Conservation (phyloP, 1,140 invertebrate genomes). For the Brachionus rubens region DNA sequence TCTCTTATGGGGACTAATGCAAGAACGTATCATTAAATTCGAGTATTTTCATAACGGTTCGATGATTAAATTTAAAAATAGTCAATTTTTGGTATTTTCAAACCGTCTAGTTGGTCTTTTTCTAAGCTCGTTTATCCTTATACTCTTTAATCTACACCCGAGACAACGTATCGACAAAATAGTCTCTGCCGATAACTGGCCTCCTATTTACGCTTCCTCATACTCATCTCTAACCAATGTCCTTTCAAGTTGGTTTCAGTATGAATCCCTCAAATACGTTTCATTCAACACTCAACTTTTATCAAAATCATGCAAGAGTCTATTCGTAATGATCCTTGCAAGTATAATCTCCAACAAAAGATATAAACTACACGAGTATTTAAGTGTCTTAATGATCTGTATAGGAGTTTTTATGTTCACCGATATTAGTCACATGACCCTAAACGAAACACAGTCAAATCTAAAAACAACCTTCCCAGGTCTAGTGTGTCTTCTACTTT, state of each 20-base stretch:
- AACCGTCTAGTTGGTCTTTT: conserved; percentile 19
- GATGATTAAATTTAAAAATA: conserved; percentile 4
- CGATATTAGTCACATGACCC: neutral
- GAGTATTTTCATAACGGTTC: neutral
- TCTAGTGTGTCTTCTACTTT: conserved; percentile 71
- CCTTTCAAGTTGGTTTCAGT: conserved; percentile 42
- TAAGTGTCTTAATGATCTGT: conserved; percentile 82
- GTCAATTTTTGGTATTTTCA: conserved; percentile 28
- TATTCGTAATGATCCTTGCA: conserved; percentile 98
- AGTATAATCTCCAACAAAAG: conserved; percentile 70
- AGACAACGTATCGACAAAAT: neutral
- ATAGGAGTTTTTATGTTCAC: conserved; percentile 61
- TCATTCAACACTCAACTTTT: conserved; percentile 35
- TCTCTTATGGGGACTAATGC: conserved; percentile 35
- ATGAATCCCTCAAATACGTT: conserved; percentile 40
- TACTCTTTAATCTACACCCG: neutral
- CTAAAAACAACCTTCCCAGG: conserved; percentile 77
- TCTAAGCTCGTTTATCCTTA: neutral
- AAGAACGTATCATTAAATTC: conserved; percentile 40
- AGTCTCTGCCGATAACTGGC: conserved; percentile 16
- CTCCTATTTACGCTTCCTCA: neutral
- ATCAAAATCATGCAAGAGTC: conserved; percentile 28
- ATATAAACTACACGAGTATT: conserved; percentile 89
- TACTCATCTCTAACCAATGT: conserved; percentile 44
- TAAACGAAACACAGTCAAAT: conserved; percentile 20